These are phyloP conservation scores for Motacilla alba DNA, from an alignment of 2,113 vertebrate genomes.

Conservation along the genomic window DNA sequence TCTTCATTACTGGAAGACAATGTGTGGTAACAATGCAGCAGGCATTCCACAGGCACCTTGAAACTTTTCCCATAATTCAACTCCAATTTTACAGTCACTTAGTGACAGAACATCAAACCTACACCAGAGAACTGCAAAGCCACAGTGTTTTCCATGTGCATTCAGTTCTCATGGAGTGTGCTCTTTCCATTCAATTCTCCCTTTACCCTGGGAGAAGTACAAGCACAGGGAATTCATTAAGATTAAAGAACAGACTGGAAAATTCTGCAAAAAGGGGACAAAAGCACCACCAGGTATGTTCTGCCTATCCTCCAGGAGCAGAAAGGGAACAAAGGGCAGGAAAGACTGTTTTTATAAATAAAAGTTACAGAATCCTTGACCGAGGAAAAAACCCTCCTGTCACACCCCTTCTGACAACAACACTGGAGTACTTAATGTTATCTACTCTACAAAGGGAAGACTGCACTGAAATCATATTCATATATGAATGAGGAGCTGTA, in stretches of 20 bases:
- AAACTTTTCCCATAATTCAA: not conserved
- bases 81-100: not conserved
- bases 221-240: not conserved
- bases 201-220: not conserved
- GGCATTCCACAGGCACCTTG: not conserved
- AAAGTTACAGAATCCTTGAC: not conserved
- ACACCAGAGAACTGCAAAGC: not conserved
- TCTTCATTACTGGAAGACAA: not conserved
- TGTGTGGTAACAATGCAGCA: not conserved
- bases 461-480: not conserved
- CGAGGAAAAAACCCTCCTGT: accelerated
- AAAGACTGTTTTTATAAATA: not conserved
- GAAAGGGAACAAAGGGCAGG: not conserved
- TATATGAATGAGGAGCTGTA: not conserved
- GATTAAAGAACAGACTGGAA: not conserved
- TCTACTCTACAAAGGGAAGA: not conserved
- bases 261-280: not conserved
- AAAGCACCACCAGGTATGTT: not conserved
- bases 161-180: not conserved
- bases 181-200: not conserved
- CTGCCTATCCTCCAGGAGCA: not conserved
- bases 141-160: not conserved
- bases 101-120: not conserved
- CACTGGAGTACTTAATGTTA: not conserved
- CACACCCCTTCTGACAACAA: not conserved